Evolutionary conservation across 30 jellyfish, hydroid and myxozoan species (phyloP).

Genomic region (Clytia hemisphaerica): DNA sequence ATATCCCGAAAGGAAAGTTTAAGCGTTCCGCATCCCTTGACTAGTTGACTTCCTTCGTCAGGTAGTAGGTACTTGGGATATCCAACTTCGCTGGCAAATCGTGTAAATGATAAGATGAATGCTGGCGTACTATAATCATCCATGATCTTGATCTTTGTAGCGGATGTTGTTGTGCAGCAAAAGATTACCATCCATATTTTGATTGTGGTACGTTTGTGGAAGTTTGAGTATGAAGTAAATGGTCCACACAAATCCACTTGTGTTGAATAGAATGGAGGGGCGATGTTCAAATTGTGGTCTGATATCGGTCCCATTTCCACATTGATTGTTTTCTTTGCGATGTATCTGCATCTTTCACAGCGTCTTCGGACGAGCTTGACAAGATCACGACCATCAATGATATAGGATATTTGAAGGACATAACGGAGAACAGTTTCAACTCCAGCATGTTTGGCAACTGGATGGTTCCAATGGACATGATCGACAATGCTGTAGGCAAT

Average conservation of each 20-base stretch:
- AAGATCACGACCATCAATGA: neutral
- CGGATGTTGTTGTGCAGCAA: too few relatives aligned
- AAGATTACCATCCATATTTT: too few relatives aligned
- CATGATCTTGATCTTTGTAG: neutral
- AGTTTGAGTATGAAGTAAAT: neutral
- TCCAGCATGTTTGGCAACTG: too few relatives aligned
- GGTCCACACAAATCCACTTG: slow-evolving; percentile 6
- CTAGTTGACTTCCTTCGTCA: neutral
- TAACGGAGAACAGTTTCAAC: neutral
- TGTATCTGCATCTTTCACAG: neutral
- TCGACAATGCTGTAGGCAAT: too few relatives aligned
- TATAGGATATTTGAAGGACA: neutral
- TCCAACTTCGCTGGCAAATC: too few relatives aligned
- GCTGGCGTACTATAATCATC: neutral
- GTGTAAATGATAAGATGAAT: neutral
- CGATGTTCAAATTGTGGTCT: too few relatives aligned
- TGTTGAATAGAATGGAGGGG: neutral
- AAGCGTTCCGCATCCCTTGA: too few relatives aligned
- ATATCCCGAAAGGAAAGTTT: neutral
- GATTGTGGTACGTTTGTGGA: neutral
- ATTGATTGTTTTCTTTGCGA: neutral
- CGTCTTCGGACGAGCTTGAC: neutral
- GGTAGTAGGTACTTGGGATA: neutral
- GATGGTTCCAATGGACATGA: too few relatives aligned
- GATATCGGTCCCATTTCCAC: neutral